These are phyloP conservation scores for Eilema sororculum DNA, from an alignment of 2,888 invertebrate genomes.

Conservation along the genomic window DNA sequence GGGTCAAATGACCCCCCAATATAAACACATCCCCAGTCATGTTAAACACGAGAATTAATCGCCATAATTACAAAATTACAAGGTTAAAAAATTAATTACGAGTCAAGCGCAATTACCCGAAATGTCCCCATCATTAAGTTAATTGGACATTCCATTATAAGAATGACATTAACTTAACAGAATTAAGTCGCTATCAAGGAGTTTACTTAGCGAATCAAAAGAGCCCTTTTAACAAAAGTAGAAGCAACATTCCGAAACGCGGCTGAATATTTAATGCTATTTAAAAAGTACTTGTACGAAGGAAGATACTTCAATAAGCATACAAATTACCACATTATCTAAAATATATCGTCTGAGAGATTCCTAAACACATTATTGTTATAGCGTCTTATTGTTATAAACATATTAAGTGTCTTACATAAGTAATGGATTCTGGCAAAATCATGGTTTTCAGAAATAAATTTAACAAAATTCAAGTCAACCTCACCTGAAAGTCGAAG, in stretches of 20 bases:
- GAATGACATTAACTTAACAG: slow-evolving; percentile 22
- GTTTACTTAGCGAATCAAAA: slow-evolving; percentile 27
- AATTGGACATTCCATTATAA: slow-evolving; percentile 24
- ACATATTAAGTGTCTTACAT: not conserved
- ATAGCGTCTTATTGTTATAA: not conserved
- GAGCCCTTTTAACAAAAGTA: slow-evolving; percentile 19
- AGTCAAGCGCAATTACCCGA: slow-evolving; percentile 14
- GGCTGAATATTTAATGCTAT: slow-evolving; percentile 41
- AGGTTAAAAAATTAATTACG: slow-evolving; percentile 15
- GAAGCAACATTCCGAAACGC: slow-evolving; percentile 41
- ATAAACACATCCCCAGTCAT: not conserved
- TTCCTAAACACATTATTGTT: slow-evolving; percentile 2
- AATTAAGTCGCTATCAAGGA: slow-evolving; percentile 24
- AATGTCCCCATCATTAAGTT: slow-evolving; percentile 21
- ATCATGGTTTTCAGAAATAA: not conserved
- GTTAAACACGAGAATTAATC: slow-evolving; percentile 2
- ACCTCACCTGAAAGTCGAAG: too few relatives aligned
- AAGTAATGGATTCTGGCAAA: not conserved
- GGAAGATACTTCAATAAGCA: slow-evolving; percentile 34
- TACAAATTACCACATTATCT: slow-evolving; percentile 13
- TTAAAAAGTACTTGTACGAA: slow-evolving; percentile 40
- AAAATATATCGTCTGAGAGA: slow-evolving; percentile 7
- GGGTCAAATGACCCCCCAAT: not conserved
- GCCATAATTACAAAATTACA: slow-evolving; percentile 11
- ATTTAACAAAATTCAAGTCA: too few relatives aligned